Evolutionary conservation across 2,888 invertebrate genomes (phyloP), one percentile per base, ranked within the genome.

Genomic region (Thymelicus acteon): DNA sequence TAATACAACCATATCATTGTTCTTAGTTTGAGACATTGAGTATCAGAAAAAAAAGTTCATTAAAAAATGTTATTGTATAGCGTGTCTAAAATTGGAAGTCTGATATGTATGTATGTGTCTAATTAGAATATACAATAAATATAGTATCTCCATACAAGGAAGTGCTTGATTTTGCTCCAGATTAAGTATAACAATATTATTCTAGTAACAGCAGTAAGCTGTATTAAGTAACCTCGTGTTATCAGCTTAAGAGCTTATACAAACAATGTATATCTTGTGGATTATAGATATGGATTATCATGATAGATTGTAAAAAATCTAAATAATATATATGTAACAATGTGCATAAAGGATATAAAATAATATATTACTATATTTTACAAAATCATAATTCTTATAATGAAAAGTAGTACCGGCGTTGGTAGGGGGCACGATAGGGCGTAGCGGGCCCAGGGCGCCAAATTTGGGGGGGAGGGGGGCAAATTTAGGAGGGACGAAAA

Each of bases 71-170:
- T 31, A 54, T 54, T 54, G 61, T 62, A 62, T 13, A 57, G 6
- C 12, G 1, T 19, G 44, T 48, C 44, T 47, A 62, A 68, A 69
- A 57, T 62, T 58, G 31, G 13, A 39, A 47, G 12, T 54, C n/a
- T 62, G 62, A 69, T 69, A 69, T 69, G 68, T 69, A 57, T 62
- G 37, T 12, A n/a, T 62, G 37, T 12, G 47, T n/a, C 39, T 39
- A 65, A 52, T 61, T 49, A 19, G 40, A 6, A 37, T 39, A 54
- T 39, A 8, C 48, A 6, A 39, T 52, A 49, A 60, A 15, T 47
- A 48, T 49, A 49, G 19, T 37, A 8, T 37, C 12, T 15, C 12
- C 15, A 39, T 54, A 6, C 54, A 24, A 54, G 8, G 10, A 12
- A 54, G 24, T 54, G 4, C 24, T 19, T 12, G 7, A 24, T 12